Evolutionary conservation across 2,797 vertebrate species (phyloP).

Genomic region (Hippopotamyrus pictus): DNA sequence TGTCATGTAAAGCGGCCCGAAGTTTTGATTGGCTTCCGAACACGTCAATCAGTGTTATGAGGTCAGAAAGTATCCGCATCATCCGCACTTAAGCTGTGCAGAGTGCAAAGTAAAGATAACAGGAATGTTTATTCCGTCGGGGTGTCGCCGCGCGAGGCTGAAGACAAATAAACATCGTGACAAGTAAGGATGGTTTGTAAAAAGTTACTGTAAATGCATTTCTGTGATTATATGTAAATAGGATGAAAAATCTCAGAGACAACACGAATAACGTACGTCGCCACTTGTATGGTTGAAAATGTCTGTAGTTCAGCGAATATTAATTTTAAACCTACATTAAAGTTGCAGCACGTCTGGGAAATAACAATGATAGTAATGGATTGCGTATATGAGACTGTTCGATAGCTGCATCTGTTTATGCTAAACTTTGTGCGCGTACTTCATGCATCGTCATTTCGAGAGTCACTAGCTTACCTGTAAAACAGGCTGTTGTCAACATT

Average conservation of each 20-base stretch:
- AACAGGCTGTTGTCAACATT: background rate
- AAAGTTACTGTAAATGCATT: background rate
- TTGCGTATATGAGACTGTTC: background rate
- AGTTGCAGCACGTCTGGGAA: background rate
- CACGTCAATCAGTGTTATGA: slow-evolving; percentile 34
- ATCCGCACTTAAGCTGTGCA: slow-evolving; percentile 30
- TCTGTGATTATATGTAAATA: background rate
- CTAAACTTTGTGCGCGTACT: background rate
- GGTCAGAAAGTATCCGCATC: slow-evolving; percentile 29
- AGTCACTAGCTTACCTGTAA: background rate
- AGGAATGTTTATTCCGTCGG: slow-evolving; percentile 5
- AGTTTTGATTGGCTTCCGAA: slow-evolving; percentile 38
- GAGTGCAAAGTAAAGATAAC: background rate
- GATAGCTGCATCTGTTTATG: background rate
- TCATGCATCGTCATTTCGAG: background rate
- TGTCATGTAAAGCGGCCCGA: slow-evolving; percentile 18
- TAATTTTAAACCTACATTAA: background rate
- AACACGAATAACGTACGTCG: background rate
- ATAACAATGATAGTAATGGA: background rate
- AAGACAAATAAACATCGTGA: background rate
- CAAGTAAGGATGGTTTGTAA: background rate
- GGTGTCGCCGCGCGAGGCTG: background rate
- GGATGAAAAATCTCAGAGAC: background rate
- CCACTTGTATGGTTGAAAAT: background rate
- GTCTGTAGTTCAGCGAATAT: background rate